A percentile compares a stretch with the other conserved stretches of the same genome.
Conservation (phyloP, 2,113 vertebrate genomes). For the Datnioides undecimradiatus region DNA sequence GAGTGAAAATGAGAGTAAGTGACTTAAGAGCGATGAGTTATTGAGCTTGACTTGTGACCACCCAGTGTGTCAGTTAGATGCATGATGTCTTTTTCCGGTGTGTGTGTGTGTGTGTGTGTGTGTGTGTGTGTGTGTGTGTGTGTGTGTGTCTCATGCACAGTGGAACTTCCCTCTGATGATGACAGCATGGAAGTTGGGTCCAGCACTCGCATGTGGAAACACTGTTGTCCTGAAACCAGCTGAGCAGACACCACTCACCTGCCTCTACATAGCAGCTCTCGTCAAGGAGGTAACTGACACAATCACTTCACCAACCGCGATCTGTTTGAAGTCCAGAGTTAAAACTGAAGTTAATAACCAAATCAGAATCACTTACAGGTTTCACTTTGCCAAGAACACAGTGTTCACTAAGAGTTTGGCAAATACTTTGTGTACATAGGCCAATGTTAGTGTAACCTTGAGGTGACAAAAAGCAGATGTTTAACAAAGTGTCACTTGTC, state of each 20-base stretch:
- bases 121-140: slow-evolving; percentile 44
- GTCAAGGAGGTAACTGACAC: slow-evolving; percentile 91
- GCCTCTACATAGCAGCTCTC: slow-evolving; percentile 94
- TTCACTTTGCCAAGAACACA: slow-evolving; percentile 52
- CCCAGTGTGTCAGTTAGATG: slow-evolving; percentile 75
- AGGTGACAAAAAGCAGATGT: slow-evolving; percentile 52
- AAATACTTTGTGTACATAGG: slow-evolving; percentile 41
- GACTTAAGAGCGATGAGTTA: slow-evolving; percentile 77
- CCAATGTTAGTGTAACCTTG: slow-evolving; percentile 31
- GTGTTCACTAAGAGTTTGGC: slow-evolving; percentile 50
- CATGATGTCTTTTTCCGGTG: slow-evolving; percentile 68
- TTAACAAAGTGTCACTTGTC: slow-evolving; percentile 38
- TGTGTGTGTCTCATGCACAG: slow-evolving; percentile 77
- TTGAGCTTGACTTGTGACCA: slow-evolving; percentile 78
- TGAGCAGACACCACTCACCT: slow-evolving; percentile 97
- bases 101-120: slow-evolving; percentile 34
- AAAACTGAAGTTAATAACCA: slow-evolving; percentile 23
- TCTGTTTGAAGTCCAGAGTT: slow-evolving; percentile 3
- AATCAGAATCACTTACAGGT: slow-evolving; percentile 37
- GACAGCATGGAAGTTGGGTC: slow-evolving; percentile 98
- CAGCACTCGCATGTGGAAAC: slow-evolving; percentile 96
- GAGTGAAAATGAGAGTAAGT: slow-evolving; percentile 77
- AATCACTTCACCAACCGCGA: background rate
- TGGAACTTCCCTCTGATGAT: slow-evolving; percentile 99
- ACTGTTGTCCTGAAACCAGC: slow-evolving; percentile 97